These are phyloP conservation scores for Caenorhabditis doughertyi DNA, from an alignment of 2,888 invertebrate genomes.

Conservation along the genomic window DNA sequence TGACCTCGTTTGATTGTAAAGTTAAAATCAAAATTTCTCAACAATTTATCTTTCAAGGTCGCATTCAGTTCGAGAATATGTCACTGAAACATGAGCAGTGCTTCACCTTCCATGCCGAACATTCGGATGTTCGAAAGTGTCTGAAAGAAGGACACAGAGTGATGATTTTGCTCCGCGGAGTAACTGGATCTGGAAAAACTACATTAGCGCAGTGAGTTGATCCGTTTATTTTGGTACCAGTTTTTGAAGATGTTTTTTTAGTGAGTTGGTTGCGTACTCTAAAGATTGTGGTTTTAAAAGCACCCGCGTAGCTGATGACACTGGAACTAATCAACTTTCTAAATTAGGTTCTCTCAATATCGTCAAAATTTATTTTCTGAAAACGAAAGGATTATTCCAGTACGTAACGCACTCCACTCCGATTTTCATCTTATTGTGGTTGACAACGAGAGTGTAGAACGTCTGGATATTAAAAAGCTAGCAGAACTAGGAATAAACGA, in stretches of 20 bases:
- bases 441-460: constrained; percentile 21
- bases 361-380: background rate
- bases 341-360: background rate
- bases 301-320: background rate
- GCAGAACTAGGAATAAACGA: background rate
- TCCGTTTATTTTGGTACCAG: background rate
- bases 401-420: background rate
- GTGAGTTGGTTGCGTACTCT: background rate
- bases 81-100: constrained; percentile 43
- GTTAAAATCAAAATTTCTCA: too few species aligned
- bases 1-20: too few species aligned
- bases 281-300: background rate
- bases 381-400: background rate
- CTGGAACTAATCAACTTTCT: background rate
- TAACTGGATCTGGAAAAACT: constrained; percentile 60
- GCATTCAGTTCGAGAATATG: constrained; percentile 23
- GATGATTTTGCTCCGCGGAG: constrained; percentile 48
- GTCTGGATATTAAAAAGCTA: constrained; percentile 1
- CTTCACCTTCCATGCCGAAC: constrained; percentile 24
- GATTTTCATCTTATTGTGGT: constrained; percentile 21
- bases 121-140: constrained; percentile 24
- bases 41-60: too few species aligned
- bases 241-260: background rate
- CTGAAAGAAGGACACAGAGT: constrained; percentile 37
- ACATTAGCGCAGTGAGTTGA: constrained; percentile 29